Percentiles rank a stretch among this genome's conserved stretches.
Evolutionary conservation across 2,797 vertebrate genomes (phyloP).

Genomic region (Melanotaenia boesemani): DNA sequence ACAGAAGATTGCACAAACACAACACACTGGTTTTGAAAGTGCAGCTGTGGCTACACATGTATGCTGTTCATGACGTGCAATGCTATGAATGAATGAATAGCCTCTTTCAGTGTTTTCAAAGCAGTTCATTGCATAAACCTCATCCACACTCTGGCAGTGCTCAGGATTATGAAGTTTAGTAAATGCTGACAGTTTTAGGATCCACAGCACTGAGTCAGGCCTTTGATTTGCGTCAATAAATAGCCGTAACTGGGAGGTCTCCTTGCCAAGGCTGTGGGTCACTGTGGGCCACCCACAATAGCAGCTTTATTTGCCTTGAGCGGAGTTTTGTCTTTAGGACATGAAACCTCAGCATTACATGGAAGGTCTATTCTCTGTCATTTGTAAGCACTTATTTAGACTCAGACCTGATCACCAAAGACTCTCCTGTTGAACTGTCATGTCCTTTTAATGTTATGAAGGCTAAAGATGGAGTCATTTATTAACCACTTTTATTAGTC

Average conservation of each 20-base stretch:
- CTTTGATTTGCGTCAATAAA: slow-evolving; percentile 79
- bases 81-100: slow-evolving; percentile 62
- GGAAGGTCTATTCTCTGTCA: slow-evolving; percentile 60
- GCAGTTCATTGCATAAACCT: slow-evolving; percentile 60
- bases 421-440: slow-evolving; percentile 37
- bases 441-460: slow-evolving; percentile 29
- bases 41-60: slow-evolving; percentile 41
- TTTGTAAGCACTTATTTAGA: slow-evolving; percentile 65
- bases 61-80: slow-evolving; percentile 42
- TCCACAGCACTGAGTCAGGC: slow-evolving; percentile 70
- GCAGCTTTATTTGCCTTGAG: slow-evolving; percentile 83
- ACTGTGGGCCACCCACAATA: slow-evolving; percentile 82
- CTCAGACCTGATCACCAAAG: slow-evolving; percentile 51
- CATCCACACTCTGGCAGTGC: slow-evolving; percentile 44
- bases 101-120: slow-evolving; percentile 41
- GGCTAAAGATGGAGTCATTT: slow-evolving; percentile 35
- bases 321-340: slow-evolving; percentile 60
- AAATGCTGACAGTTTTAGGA: slow-evolving; percentile 64
- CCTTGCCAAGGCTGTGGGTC: slow-evolving; percentile 81
- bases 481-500: slow-evolving; percentile 6
- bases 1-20: slow-evolving; percentile 29
- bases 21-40: slow-evolving; percentile 37
- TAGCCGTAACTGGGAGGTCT: slow-evolving; percentile 76
- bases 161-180: slow-evolving; percentile 64
- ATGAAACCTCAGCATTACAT: slow-evolving; percentile 71